Base-by-base conservation (phyloP, 2,113 vertebrate species). In the Scytalopus superciliaris region DNA sequence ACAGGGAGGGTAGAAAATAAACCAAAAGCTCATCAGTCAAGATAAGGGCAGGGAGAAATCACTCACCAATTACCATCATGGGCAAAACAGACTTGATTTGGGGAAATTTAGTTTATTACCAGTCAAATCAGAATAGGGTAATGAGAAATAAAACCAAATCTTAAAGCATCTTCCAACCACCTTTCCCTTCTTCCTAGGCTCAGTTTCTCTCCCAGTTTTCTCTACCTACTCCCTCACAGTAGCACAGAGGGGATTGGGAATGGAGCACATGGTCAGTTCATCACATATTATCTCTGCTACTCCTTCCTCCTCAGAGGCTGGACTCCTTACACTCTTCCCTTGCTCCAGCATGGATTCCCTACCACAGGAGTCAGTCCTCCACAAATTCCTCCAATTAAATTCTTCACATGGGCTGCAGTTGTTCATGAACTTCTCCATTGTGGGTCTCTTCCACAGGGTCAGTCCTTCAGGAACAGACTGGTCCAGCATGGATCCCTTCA, bases 311-410 rank as follows among this genome's bases (percentile, higher is more conserved):
- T 37, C 6, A 30, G 62, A 44, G 14, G 13, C 9, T 60, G 44
- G 50, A 68, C 30, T 59, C 11, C 44, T 70, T 52, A 7, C 14
- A 19, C 31, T 64, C 17, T 14, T 37, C 4, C 14, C 44, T 17
- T 27, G 17, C 44, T 42, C 9, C 14, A 12, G 12, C 1, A 1
- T 6, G 4, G 6, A 27, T 3, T 64, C 27, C 22, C n/a, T 39
- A 40, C 14, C 9, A 33, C 6, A n/a, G 47, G 10, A 84, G 21
- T 19, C 33, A 74, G 40, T 44, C 28, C 60, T 79, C 28, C 60
- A 74, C 18, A 49, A 56, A 56, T 17, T 31, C 23, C 39, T 60
- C 33, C n/a, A 47, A 0, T 0, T 25, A n/a, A 39, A 24, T 40
- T 62, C 4, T 2, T 47, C 53, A 22, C 39, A 15, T 11, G 9